These are phyloP conservation scores for Nothocercus nigrocapillus DNA, from an alignment of 2,113 vertebrate genomes.

Conservation along the genomic window DNA sequence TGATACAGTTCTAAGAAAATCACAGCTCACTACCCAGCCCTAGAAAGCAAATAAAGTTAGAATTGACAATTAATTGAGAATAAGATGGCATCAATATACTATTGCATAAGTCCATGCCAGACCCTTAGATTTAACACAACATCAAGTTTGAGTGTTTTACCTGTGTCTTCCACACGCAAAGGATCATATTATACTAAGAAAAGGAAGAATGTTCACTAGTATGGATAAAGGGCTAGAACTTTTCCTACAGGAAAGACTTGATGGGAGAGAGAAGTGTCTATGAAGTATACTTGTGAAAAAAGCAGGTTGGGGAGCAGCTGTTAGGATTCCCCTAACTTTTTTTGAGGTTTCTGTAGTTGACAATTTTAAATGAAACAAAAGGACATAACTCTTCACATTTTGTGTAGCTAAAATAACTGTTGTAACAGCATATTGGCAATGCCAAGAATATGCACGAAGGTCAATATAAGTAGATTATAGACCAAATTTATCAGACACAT, in stretches of 20 bases:
- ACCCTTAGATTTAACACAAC: neutral
- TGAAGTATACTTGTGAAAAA: neutral
- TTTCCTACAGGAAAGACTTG: neutral
- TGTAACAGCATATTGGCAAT: neutral
- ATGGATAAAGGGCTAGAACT: neutral
- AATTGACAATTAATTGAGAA: neutral
- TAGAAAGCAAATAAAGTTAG: neutral
- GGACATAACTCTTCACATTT: rapidly evolving
- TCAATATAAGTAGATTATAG: neutral
- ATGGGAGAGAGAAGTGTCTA: neutral
- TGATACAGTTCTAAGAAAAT: neutral
- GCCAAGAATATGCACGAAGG: neutral
- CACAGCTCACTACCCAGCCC: neutral
- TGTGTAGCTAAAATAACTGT: neutral
- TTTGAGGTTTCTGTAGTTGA: neutral
- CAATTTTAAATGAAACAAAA: neutral
- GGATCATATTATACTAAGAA: neutral
- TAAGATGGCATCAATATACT: neutral
- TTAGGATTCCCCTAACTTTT: neutral
- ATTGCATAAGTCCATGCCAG: neutral
- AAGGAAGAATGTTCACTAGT: neutral
- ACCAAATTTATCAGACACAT: neutral
- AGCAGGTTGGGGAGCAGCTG: neutral
- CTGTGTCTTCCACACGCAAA: neutral
- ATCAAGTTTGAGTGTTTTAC: neutral